Base-by-base conservation (phyloP, 2,113 vertebrate genomes). In the Balaeniceps rex region DNA sequence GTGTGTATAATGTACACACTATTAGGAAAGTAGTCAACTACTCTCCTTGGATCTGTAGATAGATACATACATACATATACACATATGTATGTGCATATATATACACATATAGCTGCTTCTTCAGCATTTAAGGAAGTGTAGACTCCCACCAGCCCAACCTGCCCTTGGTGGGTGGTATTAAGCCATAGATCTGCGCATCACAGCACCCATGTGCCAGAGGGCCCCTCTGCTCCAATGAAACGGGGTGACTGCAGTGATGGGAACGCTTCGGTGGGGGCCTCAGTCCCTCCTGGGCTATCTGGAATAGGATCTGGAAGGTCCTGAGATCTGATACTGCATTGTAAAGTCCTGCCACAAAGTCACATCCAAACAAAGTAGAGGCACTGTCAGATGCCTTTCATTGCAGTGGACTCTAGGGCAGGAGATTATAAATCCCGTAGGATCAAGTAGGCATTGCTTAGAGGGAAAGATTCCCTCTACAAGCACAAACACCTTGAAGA, bases 211-310 rank as follows among this genome's bases (percentile, higher is more conserved):
- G 29, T 52, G 25, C 14, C 64, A 74, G 33, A 0, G 1, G 11
- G 9, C 13, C 7, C 17, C n/a, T 77, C 64, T 28, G 11, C 34
- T 79, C 65, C 49, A 23, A 11, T 2, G 51, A 77, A 91, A 55
- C 0, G 1, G 10, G 15, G 21, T 24, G 22, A 54, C 19, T 2
- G 1, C 52, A 83, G n/a, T 12, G 10, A 17, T 0, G 0, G 31
- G 38, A 60, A 14, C 0, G 3, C 33, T 64, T 58, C 1, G 1
- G 11, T 23, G 69, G 12, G 55, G 33, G 7, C 6, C 28, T 33
- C 38, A 10, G 21, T 29, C 29, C 19, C 21, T 83, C n/a, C 38
- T 28, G 57, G 12, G 8, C 51, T 25, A 19, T n/a, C n/a, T n/a
- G n/a, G n/a, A n/a, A n/a, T n/a, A n/a, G 46, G 28, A 15, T 69